These are phyloP conservation scores for Pissodes strobi DNA, from an alignment of 1,140 invertebrate species.

Conservation along the genomic window DNA sequence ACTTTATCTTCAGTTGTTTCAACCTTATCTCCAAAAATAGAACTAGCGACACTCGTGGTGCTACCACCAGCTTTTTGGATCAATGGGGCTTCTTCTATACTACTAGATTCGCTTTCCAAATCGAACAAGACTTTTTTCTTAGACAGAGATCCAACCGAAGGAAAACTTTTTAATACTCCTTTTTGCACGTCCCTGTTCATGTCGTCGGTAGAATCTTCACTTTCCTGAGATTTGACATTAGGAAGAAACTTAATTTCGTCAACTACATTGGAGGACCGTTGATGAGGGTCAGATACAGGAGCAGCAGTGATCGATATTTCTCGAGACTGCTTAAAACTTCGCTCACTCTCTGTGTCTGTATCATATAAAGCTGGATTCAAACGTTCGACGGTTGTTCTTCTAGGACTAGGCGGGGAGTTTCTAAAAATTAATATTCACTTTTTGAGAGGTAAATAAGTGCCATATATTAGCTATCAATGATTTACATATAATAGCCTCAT, in stretches of 20 bases:
- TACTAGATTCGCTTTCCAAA: conserved; percentile 39
- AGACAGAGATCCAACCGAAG: conserved; percentile 36
- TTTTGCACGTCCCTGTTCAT: conserved; percentile 31
- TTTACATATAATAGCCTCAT: no score
- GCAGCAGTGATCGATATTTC: neutral
- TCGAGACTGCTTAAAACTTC: neutral
- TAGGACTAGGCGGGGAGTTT: neutral
- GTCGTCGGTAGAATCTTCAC: conserved; percentile 16
- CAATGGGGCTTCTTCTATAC: neutral
- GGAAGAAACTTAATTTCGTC: conserved; percentile 30
- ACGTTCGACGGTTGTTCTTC: conserved; percentile 9
- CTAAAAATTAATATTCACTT: no score
- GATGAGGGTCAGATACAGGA: neutral
- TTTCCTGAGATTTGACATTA: conserved; percentile 1
- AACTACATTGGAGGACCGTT: conserved; percentile 30
- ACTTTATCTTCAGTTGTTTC: neutral
- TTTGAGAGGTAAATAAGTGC: no score
- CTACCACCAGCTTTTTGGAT: conserved; percentile 38
- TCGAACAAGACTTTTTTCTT: conserved; percentile 53
- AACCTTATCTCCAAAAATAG: conserved; percentile 35
- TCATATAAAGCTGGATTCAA: conserved; percentile 42
- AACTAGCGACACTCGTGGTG: conserved; percentile 45
- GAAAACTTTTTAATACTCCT: conserved; percentile 43
- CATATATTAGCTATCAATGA: no score
- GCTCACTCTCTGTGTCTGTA: conserved; percentile 41